Evolutionary conservation across 2,888 invertebrate genomes (phyloP).

Genomic region (Ennomos quercinarius): DNA sequence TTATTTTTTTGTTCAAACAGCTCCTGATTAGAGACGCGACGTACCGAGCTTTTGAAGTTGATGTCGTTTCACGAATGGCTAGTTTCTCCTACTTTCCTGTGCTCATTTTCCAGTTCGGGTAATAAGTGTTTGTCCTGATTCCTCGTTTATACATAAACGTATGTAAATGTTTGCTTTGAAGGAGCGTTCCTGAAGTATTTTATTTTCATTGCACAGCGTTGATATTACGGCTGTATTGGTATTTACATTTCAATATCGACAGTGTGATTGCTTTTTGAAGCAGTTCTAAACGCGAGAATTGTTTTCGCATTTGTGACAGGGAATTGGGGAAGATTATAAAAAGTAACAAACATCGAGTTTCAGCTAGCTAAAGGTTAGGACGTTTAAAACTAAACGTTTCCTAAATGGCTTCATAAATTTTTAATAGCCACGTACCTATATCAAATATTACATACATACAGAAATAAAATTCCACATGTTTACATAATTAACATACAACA

Average conservation of each 20-base stretch:
- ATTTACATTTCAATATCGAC: constrained; percentile 43
- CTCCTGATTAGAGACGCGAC: constrained; percentile 77
- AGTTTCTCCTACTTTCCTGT: constrained; percentile 53
- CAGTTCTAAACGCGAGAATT: constrained; percentile 24
- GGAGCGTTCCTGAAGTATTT: constrained; percentile 37
- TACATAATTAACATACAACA: no score
- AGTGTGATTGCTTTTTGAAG: constrained; percentile 43
- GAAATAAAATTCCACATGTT: no score
- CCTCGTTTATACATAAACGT: constrained; percentile 57
- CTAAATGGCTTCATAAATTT: no score
- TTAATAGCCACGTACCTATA: no score
- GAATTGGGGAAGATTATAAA: constrained; percentile 1
- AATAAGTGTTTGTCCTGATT: constrained; percentile 70
- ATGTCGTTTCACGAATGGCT: constrained; percentile 70
- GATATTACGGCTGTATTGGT: constrained; percentile 43
- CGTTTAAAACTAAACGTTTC: no score
- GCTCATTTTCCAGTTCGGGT: constrained; percentile 63
- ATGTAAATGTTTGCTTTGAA: constrained; percentile 57
- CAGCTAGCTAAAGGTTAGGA: no score
- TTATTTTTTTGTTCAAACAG: constrained; percentile 81
- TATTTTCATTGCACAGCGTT: constrained; percentile 42
- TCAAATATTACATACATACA: no score
- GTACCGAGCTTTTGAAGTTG: constrained; percentile 74
- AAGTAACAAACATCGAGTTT: no score
- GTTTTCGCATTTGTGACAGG: constrained; percentile 26